Evolutionary conservation across 2,113 vertebrate species (phyloP).

Genomic region (Takifugu flavidus): DNA sequence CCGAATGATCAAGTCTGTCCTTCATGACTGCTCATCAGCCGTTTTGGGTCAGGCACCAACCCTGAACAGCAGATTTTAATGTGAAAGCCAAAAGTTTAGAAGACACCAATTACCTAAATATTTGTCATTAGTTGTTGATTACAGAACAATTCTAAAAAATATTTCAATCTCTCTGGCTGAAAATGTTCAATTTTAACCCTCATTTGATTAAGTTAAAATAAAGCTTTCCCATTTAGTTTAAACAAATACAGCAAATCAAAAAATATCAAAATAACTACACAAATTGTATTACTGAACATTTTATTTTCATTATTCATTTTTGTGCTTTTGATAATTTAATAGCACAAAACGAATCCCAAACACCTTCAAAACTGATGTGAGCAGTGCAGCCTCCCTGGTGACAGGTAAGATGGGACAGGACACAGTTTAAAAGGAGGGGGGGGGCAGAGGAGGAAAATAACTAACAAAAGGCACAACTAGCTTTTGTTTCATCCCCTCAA

Average conservation of each 20-base stretch:
- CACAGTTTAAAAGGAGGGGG: conserved; percentile 31
- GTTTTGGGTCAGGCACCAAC: too few relatives aligned
- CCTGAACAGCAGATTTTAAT: too few relatives aligned
- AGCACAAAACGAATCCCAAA: conserved; percentile 74
- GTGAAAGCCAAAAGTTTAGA: too few relatives aligned
- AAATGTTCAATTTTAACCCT: too few relatives aligned
- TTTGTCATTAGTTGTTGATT: too few relatives aligned
- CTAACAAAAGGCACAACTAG: conserved; percentile 70
- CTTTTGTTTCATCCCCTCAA: conserved; percentile 45
- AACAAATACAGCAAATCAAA: background rate
- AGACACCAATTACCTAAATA: too few relatives aligned
- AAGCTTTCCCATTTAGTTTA: too few relatives aligned
- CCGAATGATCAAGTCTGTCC: too few relatives aligned
- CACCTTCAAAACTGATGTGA: conserved; percentile 69
- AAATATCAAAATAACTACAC: conserved; percentile 6
- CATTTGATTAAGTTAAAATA: too few relatives aligned
- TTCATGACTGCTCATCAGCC: too few relatives aligned
- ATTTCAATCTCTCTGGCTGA: too few relatives aligned
- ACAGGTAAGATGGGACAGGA: conserved; percentile 48
- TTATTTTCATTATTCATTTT: conserved; percentile 71
- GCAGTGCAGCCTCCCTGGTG: conserved; percentile 61
- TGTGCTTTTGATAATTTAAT: conserved; percentile 74
- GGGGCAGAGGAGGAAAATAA: background rate
- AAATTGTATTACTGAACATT: conserved; percentile 64
- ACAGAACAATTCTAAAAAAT: too few relatives aligned